These are phyloP conservation scores for Spheniscus humboldti DNA, from an alignment of 2,797 vertebrate species.

Conservation along the genomic window DNA sequence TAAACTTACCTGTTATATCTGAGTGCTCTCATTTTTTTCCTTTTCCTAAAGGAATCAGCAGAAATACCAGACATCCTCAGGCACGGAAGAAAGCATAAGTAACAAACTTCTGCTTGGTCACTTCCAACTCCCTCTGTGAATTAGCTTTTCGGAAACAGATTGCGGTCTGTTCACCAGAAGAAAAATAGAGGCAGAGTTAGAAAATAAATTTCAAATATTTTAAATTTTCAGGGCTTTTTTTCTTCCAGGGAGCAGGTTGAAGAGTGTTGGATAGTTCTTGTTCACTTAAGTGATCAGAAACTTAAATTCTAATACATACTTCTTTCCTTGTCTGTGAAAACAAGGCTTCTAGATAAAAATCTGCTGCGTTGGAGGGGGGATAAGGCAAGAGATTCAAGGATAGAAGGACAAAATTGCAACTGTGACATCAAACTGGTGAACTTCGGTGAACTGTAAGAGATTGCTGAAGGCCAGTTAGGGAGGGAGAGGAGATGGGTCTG, in stretches of 20 bases:
- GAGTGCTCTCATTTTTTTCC: background rate
- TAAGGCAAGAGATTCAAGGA: background rate
- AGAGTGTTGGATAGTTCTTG: background rate
- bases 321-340: background rate
- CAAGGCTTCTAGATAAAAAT: background rate
- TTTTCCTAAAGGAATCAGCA: background rate
- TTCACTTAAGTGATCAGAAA: background rate
- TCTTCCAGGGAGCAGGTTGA: background rate
- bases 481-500: background rate
- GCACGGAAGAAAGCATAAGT: background rate
- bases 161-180: background rate
- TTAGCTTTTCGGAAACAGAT: background rate
- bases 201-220: background rate
- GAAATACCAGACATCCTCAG: background rate
- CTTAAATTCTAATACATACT: background rate
- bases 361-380: background rate
- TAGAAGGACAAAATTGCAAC: background rate
- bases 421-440: background rate
- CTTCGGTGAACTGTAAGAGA: background rate
- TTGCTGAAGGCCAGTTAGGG: background rate
- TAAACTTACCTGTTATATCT: background rate
- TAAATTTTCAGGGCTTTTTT: background rate
- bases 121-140: background rate
- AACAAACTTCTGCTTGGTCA: background rate
- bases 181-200: background rate